These are phyloP conservation scores for Hypena proboscidalis DNA, from an alignment of 2,888 invertebrate genomes.

Conservation along the genomic window DNA sequence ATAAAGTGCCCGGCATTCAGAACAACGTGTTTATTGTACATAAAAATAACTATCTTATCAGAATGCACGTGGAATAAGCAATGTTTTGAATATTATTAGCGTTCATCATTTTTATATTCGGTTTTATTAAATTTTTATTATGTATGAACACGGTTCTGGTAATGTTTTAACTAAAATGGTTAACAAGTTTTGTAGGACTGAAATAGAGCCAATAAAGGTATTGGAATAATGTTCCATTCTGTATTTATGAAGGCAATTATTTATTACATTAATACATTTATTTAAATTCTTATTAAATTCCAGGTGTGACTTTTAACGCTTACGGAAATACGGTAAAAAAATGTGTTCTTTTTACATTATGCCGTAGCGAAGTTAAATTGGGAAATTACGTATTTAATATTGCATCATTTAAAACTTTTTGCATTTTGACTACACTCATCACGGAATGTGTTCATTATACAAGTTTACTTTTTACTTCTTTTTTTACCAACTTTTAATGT, in stretches of 20 bases:
- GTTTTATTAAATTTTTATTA: conserved; percentile 46
- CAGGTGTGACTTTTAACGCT: conserved; percentile 8
- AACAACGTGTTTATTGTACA: conserved; percentile 78
- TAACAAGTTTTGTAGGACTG: conserved; percentile 30
- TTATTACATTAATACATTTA: conserved; percentile 32
- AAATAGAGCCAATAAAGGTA: conserved; percentile 15
- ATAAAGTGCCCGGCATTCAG: conserved; percentile 67
- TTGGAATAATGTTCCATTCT: too few species aligned
- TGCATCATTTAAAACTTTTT: too few species aligned
- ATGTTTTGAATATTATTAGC: conserved; percentile 60
- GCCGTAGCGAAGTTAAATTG: too few species aligned
- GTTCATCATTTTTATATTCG: conserved; percentile 55
- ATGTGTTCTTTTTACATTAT: too few species aligned
- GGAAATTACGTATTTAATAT: too few species aligned
- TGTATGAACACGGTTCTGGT: conserved; percentile 38
- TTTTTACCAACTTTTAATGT: too few species aligned
- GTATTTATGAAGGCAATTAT: too few species aligned
- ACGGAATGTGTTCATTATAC: too few species aligned
- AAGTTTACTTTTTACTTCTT: too few species aligned
- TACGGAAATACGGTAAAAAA: conserved; percentile 12
- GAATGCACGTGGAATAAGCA: conserved; percentile 52
- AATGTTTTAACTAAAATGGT: conserved; percentile 30
- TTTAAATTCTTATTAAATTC: conserved; percentile 25
- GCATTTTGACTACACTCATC: too few species aligned
- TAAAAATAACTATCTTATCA: conserved; percentile 63